Evolutionary conservation across 2,113 vertebrate species (phyloP).

Genomic region (Gambusia affinis): DNA sequence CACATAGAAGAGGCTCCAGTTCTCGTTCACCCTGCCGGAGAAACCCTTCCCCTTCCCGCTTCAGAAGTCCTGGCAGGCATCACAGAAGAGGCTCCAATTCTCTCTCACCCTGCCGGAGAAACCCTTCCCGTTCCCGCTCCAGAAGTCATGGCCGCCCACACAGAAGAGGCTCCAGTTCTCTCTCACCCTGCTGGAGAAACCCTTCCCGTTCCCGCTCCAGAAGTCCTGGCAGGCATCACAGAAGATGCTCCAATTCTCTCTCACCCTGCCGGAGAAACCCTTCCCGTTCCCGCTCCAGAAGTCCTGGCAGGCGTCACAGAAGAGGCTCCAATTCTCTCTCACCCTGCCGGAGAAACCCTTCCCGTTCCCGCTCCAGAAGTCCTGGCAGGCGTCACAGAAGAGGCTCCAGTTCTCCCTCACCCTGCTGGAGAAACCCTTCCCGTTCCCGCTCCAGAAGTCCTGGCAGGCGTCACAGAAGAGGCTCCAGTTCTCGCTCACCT

Average conservation of each 20-base stretch:
- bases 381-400: no score
- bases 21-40: neutral
- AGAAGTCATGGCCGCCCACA: neutral
- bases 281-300: constrained; percentile 26
- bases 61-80: neutral
- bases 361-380: constrained; percentile 41
- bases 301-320: no score
- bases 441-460: constrained; percentile 26
- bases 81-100: neutral
- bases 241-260: no score
- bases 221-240: no score
- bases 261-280: no score
- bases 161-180: neutral
- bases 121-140: constrained; percentile 25
- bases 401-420: neutral
- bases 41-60: constrained; percentile 32
- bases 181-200: no score
- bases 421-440: neutral
- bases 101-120: neutral
- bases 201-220: constrained; percentile 26
- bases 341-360: neutral
- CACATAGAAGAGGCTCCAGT: neutral
- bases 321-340: neutral
- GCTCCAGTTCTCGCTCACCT: neutral
- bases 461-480: no score